Evolutionary conservation across 1,140 invertebrate genomes (phyloP), one percentile per base, ranked within the genome.

Genomic region (Drosophila sturtevanti): DNA sequence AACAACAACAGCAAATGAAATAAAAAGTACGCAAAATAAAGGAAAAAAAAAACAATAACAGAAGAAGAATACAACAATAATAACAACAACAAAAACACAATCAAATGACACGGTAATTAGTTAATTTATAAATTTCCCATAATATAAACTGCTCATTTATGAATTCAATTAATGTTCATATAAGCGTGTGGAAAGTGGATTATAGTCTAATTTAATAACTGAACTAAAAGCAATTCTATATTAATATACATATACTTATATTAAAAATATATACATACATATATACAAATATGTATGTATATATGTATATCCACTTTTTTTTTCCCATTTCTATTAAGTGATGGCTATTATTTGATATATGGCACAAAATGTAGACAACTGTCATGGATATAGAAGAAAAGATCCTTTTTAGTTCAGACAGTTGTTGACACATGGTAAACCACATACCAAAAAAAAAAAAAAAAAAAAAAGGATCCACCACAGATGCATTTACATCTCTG

Each of bases 181-280:
- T 70, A 65, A 60, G 75, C 82, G 76, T 87, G 79, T 72, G 41
- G 56, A 65, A 72, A 86, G 68, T 86, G 65, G 82, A 86, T 86
- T 86, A 86, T 78, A 62, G 68, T 86, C 82, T 86, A 86, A 86
- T 86, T 86, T 86, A 86, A 86, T 86, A 86, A 86, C 81, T 48
- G 61, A 35, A 21, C 56, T 62, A 58, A 61, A 22, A 27, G 64
- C 34, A 48, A 48, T 21, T 48, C 41, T 11, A 18, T 18, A 10
- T 48, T n/a, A 4, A n/a, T n/a, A n/a, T 11, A n/a, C n/a, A 37
- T 12, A 37, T 37, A 37, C 35, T n/a, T n/a, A n/a, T n/a, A n/a
- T n/a, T n/a, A n/a, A n/a, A n/a, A n/a, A 41, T 41, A 18, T 16
- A 14, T 41, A 38, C 38, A 22, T 31, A 31, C 6, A 31, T 31